Conservation (phyloP, 2,888 invertebrate genomes). For the Chymomyza amoena region DNA sequence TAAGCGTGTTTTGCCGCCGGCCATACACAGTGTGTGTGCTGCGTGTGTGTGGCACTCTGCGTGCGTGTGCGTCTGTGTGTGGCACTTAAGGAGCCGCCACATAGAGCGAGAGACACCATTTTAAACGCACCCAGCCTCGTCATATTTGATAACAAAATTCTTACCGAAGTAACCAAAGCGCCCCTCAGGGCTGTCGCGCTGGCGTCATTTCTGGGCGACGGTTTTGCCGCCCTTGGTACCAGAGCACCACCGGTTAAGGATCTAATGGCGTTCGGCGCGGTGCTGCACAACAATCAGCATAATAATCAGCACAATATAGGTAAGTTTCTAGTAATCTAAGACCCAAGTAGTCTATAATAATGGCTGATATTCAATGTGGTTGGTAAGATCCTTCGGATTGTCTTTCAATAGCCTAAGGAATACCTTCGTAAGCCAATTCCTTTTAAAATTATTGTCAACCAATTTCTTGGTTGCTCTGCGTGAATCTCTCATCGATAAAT, state of each 20-base stretch:
- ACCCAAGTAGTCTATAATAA: no score
- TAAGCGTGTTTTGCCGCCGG: background rate
- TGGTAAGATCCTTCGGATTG: no score
- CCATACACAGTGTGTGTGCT: background rate
- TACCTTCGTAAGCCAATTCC: no score
- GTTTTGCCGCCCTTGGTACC: conserved; percentile 79
- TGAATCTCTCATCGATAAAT: no score
- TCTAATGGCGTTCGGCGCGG: conserved; percentile 79
- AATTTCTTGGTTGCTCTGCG: no score
- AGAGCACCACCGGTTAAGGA: conserved; percentile 79
- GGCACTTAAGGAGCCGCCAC: conserved; percentile 4
- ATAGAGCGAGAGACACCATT: conserved; percentile 11
- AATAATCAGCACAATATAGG: conserved; percentile 79
- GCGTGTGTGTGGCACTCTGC: background rate
- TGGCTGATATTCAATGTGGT: no score
- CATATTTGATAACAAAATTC: conserved; percentile 78
- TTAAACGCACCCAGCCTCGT: conserved; percentile 48
- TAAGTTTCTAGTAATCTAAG: conserved; percentile 46
- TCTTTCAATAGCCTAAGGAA: no score
- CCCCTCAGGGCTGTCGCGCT: conserved; percentile 80
- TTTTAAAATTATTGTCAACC: no score
- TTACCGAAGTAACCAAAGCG: conserved; percentile 79
- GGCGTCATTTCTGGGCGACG: conserved; percentile 80
- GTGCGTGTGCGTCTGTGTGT: background rate
- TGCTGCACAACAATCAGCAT: conserved; percentile 79